phyloP scores from a whole-genome alignment of 2,113 vertebrate genomes.

The Xenopus laevis region DNA sequence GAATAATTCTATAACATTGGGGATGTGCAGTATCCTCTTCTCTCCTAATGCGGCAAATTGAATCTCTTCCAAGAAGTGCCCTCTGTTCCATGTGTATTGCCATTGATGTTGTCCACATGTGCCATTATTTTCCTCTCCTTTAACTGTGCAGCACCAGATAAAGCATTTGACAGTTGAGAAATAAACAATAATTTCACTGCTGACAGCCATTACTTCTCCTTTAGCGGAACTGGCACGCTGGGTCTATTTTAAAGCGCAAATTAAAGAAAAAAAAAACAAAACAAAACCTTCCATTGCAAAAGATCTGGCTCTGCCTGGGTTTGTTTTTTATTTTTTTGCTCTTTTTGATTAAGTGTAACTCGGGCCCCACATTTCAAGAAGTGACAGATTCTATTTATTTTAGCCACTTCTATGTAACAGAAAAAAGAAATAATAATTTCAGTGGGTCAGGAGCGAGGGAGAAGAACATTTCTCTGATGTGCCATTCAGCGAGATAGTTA shows the following conservation, averaged over 20 bases:
- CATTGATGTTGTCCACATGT: not conserved
- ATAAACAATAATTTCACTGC: not conserved
- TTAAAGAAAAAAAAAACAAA: not conserved
- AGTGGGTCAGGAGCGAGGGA: not conserved
- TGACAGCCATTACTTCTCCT: not conserved
- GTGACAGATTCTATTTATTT: constrained; percentile 3
- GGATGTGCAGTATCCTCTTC: no score
- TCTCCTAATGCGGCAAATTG: no score
- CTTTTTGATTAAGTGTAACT: not conserved
- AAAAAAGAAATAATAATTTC: not conserved
- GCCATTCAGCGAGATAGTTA: not conserved
- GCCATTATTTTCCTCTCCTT: not conserved
- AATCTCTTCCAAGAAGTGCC: no score
- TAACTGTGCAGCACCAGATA: not conserved
- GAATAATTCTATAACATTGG: no score
- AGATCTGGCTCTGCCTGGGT: no score
- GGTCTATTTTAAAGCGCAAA: not conserved
- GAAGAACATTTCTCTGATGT: not conserved
- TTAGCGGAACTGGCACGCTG: not conserved
- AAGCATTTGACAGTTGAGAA: not conserved
- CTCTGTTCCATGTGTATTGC: not conserved
- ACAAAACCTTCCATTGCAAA: not conserved
- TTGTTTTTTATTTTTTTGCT: not conserved
- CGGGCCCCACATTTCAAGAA: not conserved
- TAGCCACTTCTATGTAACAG: not conserved